Evolutionary conservation across 1,140 invertebrate genomes (phyloP).

Genomic region (Drosophila punjabiensis): DNA sequence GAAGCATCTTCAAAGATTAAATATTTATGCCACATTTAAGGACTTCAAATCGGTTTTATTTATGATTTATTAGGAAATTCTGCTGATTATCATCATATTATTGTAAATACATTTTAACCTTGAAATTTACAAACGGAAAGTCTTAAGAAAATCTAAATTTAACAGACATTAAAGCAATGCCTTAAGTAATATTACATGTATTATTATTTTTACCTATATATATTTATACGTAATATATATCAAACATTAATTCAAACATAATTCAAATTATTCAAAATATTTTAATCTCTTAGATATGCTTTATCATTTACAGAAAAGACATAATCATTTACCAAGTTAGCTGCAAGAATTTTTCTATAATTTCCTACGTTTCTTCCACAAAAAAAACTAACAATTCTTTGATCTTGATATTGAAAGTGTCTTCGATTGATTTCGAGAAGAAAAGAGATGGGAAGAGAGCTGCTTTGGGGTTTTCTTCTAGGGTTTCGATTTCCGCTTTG

Average conservation of each 20-base stretch:
- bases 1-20: neutral
- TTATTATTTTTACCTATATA: neutral
- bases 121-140: neutral
- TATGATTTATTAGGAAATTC: neutral
- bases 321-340: neutral
- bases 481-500: conserved; percentile 8
- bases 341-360: no score
- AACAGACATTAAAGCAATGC: neutral
- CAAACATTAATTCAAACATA: neutral
- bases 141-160: neutral
- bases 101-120: neutral
- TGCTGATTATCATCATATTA: neutral
- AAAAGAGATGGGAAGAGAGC: conserved; percentile 2
- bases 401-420: conserved; percentile 47
- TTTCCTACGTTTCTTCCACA: neutral
- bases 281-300: neutral
- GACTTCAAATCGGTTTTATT: neutral
- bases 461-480: neutral
- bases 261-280: no score
- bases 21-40: neutral
- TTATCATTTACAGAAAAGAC: neutral
- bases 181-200: neutral
- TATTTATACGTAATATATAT: neutral
- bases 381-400: conserved; percentile 1
- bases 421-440: conserved; percentile 14